Evolutionary conservation across 1,140 invertebrate genomes (phyloP).

Genomic region (Oryzaephilus surinamensis): DNA sequence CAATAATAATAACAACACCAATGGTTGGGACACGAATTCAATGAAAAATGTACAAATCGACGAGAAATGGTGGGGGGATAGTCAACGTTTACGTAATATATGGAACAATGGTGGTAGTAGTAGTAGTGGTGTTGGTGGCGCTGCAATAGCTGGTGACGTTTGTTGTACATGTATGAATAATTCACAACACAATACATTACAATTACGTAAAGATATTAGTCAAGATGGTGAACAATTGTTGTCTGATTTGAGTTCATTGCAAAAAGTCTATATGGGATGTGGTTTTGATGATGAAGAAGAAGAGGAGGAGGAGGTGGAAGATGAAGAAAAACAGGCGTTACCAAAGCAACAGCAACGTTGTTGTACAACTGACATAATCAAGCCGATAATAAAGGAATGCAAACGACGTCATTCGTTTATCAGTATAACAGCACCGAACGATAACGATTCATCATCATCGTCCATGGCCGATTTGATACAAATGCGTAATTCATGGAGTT

Average conservation of each 20-base stretch:
- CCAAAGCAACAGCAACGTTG: constrained; percentile 1
- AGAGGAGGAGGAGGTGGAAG: too few relatives aligned
- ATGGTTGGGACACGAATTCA: neutral
- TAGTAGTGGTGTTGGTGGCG: too few relatives aligned
- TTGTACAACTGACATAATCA: constrained; percentile 15
- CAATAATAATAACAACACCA: constrained; percentile 11
- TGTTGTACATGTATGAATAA: too few relatives aligned
- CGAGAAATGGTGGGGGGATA: constrained; percentile 10
- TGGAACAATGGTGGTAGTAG: too few relatives aligned
- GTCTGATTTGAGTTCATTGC: constrained; percentile 25
- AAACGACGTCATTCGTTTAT: constrained; percentile 19
- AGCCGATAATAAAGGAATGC: constrained; percentile 13
- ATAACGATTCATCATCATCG: too few relatives aligned
- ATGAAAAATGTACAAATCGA: neutral
- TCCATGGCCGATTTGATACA: constrained; percentile 5
- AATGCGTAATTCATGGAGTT: constrained; percentile 22
- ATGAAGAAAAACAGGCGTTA: neutral
- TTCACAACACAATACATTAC: too few relatives aligned
- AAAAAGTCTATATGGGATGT: constrained; percentile 26
- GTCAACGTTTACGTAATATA: constrained; percentile 16
- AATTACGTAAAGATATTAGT: constrained; percentile 27
- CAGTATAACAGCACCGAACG: neutral
- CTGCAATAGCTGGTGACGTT: too few relatives aligned
- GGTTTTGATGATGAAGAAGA: too few relatives aligned
- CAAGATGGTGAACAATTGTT: constrained; percentile 29